phyloP scores from a whole-genome alignment of 2,113 vertebrate species.

The Mixornis gularis region DNA sequence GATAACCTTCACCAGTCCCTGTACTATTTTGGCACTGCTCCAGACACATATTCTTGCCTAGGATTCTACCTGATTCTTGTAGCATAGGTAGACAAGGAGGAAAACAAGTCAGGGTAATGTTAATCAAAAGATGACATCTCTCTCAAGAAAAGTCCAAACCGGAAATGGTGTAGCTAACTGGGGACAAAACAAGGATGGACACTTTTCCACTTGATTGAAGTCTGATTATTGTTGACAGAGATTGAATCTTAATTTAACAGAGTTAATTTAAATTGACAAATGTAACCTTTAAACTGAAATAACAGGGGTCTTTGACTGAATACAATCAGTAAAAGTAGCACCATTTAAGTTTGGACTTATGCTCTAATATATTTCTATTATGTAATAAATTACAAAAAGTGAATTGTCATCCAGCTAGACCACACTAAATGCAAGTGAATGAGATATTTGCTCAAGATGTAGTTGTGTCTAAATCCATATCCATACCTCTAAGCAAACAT shows the following conservation, averaged over 20 bases:
- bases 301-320: neutral
- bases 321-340: neutral
- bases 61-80: neutral
- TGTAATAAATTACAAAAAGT: neutral
- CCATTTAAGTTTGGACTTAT: neutral
- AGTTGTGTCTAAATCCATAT: neutral
- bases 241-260: slow-evolving; percentile 12
- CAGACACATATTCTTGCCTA: neutral
- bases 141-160: neutral
- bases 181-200: neutral
- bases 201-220: neutral
- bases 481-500: neutral
- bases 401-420: neutral
- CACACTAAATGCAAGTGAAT: neutral
- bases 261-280: slow-evolving; percentile 47
- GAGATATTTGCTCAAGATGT: neutral
- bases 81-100: neutral
- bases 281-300: slow-evolving; percentile 20
- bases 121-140: neutral
- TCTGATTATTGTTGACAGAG: slow-evolving; percentile 18
- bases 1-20: neutral
- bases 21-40: neutral
- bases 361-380: neutral
- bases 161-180: neutral
- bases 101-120: neutral